Conservation (phyloP, 2,888 invertebrate species). For the Clivina fossor region DNA sequence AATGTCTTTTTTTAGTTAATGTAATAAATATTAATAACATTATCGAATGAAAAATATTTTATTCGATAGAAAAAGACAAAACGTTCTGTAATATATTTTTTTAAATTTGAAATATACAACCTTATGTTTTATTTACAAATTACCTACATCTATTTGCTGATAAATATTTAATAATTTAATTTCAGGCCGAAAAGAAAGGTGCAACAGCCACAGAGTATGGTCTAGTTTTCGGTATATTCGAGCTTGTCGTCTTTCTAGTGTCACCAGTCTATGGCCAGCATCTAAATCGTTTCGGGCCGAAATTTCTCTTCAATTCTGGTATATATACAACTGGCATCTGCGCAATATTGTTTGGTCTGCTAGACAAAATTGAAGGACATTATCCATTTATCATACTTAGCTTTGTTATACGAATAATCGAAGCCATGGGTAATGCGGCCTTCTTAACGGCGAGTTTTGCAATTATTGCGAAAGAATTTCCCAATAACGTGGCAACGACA, state of each 20-base stretch:
- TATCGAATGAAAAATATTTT: too few relatives aligned
- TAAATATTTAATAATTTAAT: too few relatives aligned
- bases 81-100: too few relatives aligned
- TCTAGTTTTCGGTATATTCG: conserved; percentile 84
- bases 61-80: too few relatives aligned
- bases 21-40: too few relatives aligned
- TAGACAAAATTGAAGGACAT: conserved; percentile 71
- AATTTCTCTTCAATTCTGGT: conserved; percentile 77
- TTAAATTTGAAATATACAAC: too few relatives aligned
- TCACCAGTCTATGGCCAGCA: conserved; percentile 82
- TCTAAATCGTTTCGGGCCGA: conserved; percentile 76
- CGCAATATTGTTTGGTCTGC: conserved; percentile 70
- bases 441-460: conserved; percentile 85
- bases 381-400: conserved; percentile 75
- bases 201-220: conserved; percentile 82
- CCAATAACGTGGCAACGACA: conserved; percentile 79
- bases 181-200: conserved; percentile 78
- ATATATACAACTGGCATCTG: conserved; percentile 81
- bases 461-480: conserved; percentile 85
- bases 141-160: too few relatives aligned
- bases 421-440: conserved; percentile 84
- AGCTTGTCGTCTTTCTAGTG: conserved; percentile 77
- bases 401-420: conserved; percentile 76
- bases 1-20: too few relatives aligned
- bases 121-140: too few relatives aligned